phyloP scores from a whole-genome alignment of 2,113 vertebrate genomes.

The Neolamprologus tretocephalus region DNA sequence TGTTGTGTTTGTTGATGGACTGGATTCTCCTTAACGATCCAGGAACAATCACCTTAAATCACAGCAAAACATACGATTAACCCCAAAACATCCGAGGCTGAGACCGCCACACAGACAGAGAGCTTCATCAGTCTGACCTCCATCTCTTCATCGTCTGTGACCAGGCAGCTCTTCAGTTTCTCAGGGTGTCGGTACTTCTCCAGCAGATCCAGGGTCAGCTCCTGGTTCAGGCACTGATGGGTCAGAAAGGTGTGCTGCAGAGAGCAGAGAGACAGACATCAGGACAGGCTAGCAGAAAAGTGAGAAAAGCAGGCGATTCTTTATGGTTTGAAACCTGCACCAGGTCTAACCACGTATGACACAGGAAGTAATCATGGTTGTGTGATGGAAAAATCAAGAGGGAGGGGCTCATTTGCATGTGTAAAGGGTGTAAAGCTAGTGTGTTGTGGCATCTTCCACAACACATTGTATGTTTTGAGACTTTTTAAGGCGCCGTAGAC shows the following conservation, averaged over 20 bases:
- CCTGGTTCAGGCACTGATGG: conserved; percentile 69
- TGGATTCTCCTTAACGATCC: conserved; percentile 77
- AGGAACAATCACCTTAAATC: conserved; percentile 50
- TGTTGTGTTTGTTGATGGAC: conserved; percentile 79
- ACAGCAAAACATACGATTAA: neutral
- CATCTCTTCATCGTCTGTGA: conserved; percentile 77
- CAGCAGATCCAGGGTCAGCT: conserved; percentile 80
- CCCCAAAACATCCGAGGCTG: neutral
- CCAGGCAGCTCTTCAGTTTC: conserved; percentile 60
- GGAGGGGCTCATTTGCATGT: neutral
- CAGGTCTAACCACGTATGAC: neutral
- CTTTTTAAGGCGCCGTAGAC: neutral
- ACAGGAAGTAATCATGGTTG: neutral
- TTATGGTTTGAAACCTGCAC: neutral
- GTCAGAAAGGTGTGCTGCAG: conserved; percentile 75
- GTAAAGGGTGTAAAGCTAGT: neutral
- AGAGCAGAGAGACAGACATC: neutral
- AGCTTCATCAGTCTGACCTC: conserved; percentile 56
- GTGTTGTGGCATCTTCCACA: neutral
- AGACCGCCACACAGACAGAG: neutral
- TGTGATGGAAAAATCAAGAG: neutral
- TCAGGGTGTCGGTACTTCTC: conserved; percentile 80
- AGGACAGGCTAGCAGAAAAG: neutral
- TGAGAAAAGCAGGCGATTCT: neutral
- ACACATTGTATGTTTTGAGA: neutral